A percentile compares a stretch with the other conserved stretches of the same genome.
phyloP scores from a whole-genome alignment of 2,113 vertebrate species.

The Scolopax mira region DNA sequence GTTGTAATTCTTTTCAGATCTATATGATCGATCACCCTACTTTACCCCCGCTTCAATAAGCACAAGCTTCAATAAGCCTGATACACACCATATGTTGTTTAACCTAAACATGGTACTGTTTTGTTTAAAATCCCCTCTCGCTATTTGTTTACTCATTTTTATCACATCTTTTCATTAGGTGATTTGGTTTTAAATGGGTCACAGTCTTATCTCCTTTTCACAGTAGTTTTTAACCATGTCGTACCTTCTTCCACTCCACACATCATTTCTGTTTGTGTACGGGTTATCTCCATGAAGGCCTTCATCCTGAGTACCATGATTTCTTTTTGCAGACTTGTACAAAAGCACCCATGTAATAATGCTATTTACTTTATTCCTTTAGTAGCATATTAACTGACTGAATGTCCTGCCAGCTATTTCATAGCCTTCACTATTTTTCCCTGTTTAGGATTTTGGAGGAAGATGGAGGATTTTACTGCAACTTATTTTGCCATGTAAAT shows the following conservation, averaged over 20 bases:
- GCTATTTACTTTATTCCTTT: neutral
- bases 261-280: fast-evolving
- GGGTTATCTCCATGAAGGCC: neutral
- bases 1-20: neutral
- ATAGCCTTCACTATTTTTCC: neutral
- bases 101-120: neutral
- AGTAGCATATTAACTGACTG: neutral
- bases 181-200: neutral
- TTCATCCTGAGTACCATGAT: neutral
- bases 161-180: neutral
- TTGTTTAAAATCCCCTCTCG: neutral
- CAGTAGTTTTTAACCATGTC: neutral
- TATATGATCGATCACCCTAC: neutral
- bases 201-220: neutral
- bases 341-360: neutral
- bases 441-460: neutral
- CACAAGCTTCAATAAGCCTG: neutral
- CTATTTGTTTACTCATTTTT: neutral
- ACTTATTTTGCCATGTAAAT: neutral
- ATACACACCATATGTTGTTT: conserved; percentile 29
- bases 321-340: neutral
- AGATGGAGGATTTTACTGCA: neutral
- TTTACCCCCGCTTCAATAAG: neutral
- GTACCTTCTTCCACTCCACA: neutral
- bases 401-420: neutral